These are phyloP conservation scores for zebrafish (Danio rerio) DNA, from an alignment of 2,113 vertebrate species.

Conservation along the genomic window GRCz12tu NC_133180.1:9631001-9631500, in stretches of 20 bases:
- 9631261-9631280: neutral
- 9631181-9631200: too few relatives aligned
- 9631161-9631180: too few relatives aligned
- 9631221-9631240: too few relatives aligned
- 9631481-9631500: conserved; percentile 95
- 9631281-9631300: neutral
- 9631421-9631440: conserved; percentile 94
- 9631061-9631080: too few relatives aligned
- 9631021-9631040: too few relatives aligned
- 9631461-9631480: conserved; percentile 96
- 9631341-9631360: conserved; percentile 88
- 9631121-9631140: too few relatives aligned
- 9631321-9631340: conserved; percentile 90
- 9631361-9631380: conserved; percentile 84
- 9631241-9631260: neutral
- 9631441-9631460: conserved; percentile 90
- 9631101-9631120: too few relatives aligned
- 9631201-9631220: too few relatives aligned
- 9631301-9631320: conserved; percentile 14
- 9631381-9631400: conserved; percentile 71
- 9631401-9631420: conserved; percentile 84
- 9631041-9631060: too few relatives aligned
- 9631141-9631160: too few relatives aligned
- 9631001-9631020: too few relatives aligned
- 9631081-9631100: too few relatives aligned